Base-by-base conservation (phyloP, 1,140 invertebrate genomes). In the Eriosoma lanigerum region DNA sequence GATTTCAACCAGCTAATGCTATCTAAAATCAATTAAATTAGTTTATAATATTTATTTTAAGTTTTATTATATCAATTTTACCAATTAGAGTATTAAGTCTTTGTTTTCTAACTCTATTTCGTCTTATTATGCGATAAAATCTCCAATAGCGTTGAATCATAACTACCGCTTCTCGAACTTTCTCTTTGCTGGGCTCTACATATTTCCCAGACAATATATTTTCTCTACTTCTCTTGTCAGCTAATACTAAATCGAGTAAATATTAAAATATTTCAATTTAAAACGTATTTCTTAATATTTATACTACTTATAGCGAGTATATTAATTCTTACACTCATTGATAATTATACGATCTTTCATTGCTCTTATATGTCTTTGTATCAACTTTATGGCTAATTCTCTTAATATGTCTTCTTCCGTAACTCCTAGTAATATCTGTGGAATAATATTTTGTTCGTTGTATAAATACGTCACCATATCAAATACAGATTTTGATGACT, bases 331-430 rank as follows among this genome's bases (percentile, higher is more conserved):
- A 76, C 73, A 19, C 46, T 76, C 73, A 56, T 76, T 76, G 15
- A 38, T 32, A 19, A 10, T 17, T n/a, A 60, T 24, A 12, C 73
- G 73, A 58, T 76, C 73, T 26, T 1, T 17, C 4, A 24, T 13
- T 24, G 73, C 73, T 56, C 73, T 76, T 10, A 76, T 76, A 44
- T 76, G 73, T 58, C 46, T 76, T 58, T 76, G 73, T 60, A 76
- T 60, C 1, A 76, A 13, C 17, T 56, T 24, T 17, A 76, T 24
- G 6, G 52, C 32, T 13, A n/a, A 19, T 24, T 13, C 13, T 26
- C 19, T 56, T 60, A 24, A 38, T 12, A 46, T 44, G 1, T 76
- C 54, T 44, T 58, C 52, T 10, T 24, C 54, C 21, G 12, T 48
- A 24, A 76, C 19, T 46, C 24, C 32, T 12, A 10, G 21, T 19